phyloP scores from a whole-genome alignment of 2,888 invertebrate species.

The Nomada fucata region DNA sequence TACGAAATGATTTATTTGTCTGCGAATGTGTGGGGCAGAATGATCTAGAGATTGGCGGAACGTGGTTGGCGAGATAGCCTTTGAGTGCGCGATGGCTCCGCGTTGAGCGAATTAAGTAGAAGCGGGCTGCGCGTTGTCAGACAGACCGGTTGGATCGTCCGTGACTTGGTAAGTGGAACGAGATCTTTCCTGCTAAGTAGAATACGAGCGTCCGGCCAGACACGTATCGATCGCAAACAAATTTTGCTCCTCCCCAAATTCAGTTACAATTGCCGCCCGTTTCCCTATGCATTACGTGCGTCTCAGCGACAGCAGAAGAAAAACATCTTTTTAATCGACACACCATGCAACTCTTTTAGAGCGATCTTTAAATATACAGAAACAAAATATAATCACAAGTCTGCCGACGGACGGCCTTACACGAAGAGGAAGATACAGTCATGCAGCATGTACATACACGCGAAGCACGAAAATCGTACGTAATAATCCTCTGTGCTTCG shows the following conservation, averaged over 20 bases:
- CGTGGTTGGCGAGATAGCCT: background rate
- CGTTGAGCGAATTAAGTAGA: constrained; percentile 17
- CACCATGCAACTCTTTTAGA: background rate
- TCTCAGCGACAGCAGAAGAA: too few relatives aligned
- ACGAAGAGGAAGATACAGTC: constrained; percentile 57
- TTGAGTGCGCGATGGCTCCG: background rate
- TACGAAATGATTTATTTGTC: background rate
- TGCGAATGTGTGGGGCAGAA: background rate
- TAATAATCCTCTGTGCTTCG: constrained; percentile 36
- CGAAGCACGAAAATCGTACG: constrained; percentile 59
- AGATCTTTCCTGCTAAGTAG: background rate
- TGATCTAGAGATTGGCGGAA: background rate
- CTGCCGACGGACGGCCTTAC: constrained; percentile 41
- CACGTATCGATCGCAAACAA: background rate
- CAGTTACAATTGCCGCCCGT: too few relatives aligned
- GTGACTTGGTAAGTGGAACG: background rate
- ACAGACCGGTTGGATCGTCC: background rate
- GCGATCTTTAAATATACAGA: background rate
- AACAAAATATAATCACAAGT: background rate
- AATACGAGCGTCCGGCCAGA: background rate
- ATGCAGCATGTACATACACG: constrained; percentile 60
- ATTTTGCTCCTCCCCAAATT: too few relatives aligned
- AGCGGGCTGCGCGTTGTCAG: background rate
- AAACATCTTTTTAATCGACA: background rate
- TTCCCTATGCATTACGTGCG: too few relatives aligned